A percentile compares a stretch with the other conserved stretches of the same genome.
phyloP scores from a whole-genome alignment of 2,113 vertebrate genomes.

The Sterrhoptilus dennistouni region DNA sequence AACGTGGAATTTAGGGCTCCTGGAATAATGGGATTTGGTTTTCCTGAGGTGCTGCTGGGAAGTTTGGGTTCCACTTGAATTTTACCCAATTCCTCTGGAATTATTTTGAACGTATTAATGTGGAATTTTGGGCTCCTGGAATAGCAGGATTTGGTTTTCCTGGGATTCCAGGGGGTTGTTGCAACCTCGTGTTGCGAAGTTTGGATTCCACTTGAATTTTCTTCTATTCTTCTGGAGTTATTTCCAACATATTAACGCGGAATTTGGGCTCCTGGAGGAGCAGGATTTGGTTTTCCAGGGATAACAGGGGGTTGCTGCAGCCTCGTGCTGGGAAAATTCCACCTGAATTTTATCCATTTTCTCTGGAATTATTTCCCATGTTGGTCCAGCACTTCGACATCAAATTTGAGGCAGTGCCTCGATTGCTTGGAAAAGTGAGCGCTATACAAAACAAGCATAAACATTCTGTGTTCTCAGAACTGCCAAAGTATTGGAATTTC shows the following conservation, averaged over 20 bases:
- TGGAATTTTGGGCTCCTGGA: not conserved
- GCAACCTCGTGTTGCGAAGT: not conserved
- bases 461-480: not conserved
- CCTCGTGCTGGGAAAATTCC: too few relatives aligned
- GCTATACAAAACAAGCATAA: not conserved
- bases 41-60: too few relatives aligned
- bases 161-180: not conserved
- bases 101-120: not conserved
- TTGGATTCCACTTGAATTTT: too few relatives aligned
- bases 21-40: too few relatives aligned
- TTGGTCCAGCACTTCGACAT: not conserved
- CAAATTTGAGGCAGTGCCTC: not conserved
- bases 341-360: not conserved
- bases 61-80: too few relatives aligned
- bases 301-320: too few relatives aligned
- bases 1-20: too few relatives aligned
- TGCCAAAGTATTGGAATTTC: not conserved
- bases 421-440: not conserved
- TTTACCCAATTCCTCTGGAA: not conserved
- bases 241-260: too few relatives aligned
- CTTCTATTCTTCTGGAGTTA: too few relatives aligned
- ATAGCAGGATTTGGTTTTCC: not conserved
- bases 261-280: too few relatives aligned
- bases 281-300: too few relatives aligned
- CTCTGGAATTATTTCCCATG: not conserved